Percentiles rank a stretch among this genome's conserved stretches.
Evolutionary conservation across 2,113 vertebrate species (phyloP).

Genomic region (Pleuronectes platessa): DNA sequence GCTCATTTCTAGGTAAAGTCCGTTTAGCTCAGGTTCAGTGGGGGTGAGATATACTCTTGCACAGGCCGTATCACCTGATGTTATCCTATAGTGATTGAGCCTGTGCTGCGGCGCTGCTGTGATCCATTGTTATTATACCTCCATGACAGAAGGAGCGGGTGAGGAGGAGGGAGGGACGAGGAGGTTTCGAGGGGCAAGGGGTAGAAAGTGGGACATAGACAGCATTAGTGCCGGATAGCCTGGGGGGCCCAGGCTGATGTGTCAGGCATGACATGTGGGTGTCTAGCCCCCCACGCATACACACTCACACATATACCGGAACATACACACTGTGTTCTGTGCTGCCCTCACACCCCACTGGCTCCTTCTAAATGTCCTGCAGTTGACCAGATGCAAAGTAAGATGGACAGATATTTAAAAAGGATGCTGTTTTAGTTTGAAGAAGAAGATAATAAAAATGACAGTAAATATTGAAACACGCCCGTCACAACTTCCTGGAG

Average conservation of each 20-base stretch:
- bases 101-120: slow-evolving; percentile 51
- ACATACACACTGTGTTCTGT: slow-evolving; percentile 18
- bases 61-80: slow-evolving; percentile 62
- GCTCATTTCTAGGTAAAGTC: slow-evolving; percentile 53
- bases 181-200: slow-evolving; percentile 79
- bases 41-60: slow-evolving; percentile 43
- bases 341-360: slow-evolving; percentile 83
- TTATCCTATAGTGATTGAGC: slow-evolving; percentile 62
- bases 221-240: slow-evolving; percentile 77
- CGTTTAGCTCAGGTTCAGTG: slow-evolving; percentile 45
- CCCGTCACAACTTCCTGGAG: neutral
- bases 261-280: slow-evolving; percentile 81
- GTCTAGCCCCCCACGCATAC: slow-evolving; percentile 76
- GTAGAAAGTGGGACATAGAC: slow-evolving; percentile 81
- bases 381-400: slow-evolving; percentile 77
- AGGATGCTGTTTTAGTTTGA: slow-evolving; percentile 28
- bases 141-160: slow-evolving; percentile 67
- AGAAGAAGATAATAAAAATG: neutral
- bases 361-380: slow-evolving; percentile 81
- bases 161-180: slow-evolving; percentile 59
- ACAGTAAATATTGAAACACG: neutral
- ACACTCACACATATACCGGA: slow-evolving; percentile 60
- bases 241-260: slow-evolving; percentile 77
- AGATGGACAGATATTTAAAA: slow-evolving; percentile 78
- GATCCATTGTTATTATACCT: slow-evolving; percentile 74